Evolutionary conservation across 2,888 invertebrate species (phyloP).

Genomic region (Strigamia crassipes): DNA sequence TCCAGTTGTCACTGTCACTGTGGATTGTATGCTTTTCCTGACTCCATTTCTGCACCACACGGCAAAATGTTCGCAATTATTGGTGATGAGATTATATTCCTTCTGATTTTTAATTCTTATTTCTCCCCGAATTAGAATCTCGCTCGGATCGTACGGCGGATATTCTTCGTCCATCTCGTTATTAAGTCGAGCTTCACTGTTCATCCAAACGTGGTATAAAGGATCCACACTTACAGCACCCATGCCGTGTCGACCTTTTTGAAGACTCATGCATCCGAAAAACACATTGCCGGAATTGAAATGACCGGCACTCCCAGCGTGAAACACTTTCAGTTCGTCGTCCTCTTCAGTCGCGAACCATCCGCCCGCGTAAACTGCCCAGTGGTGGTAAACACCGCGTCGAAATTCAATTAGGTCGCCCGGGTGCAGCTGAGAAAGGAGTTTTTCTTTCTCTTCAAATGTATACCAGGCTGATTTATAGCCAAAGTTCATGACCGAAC

Average conservation of each 20-base stretch:
- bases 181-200: slow-evolving; percentile 46
- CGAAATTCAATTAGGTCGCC: slow-evolving; percentile 48
- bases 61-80: slow-evolving; percentile 50
- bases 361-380: slow-evolving; percentile 47
- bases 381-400: slow-evolving; percentile 46
- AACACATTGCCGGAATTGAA: background rate
- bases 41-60: slow-evolving; percentile 47
- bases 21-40: background rate
- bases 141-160: background rate
- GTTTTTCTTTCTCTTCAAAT: background rate
- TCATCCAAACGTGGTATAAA: background rate
- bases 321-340: background rate
- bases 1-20: background rate
- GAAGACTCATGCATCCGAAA: background rate
- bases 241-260: background rate
- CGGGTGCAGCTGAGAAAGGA: background rate
- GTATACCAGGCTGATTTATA: slow-evolving; percentile 8
- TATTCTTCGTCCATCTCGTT: slow-evolving; percentile 36
- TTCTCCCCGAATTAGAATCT: slow-evolving; percentile 43
- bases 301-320: background rate
- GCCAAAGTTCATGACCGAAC: background rate
- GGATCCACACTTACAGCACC: background rate
- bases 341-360: background rate
- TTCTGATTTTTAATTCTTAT: background rate
- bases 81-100: slow-evolving; percentile 43